Evolutionary conservation across 2,797 vertebrate species (phyloP).

Genomic region (Manis crassicaudata): DNA sequence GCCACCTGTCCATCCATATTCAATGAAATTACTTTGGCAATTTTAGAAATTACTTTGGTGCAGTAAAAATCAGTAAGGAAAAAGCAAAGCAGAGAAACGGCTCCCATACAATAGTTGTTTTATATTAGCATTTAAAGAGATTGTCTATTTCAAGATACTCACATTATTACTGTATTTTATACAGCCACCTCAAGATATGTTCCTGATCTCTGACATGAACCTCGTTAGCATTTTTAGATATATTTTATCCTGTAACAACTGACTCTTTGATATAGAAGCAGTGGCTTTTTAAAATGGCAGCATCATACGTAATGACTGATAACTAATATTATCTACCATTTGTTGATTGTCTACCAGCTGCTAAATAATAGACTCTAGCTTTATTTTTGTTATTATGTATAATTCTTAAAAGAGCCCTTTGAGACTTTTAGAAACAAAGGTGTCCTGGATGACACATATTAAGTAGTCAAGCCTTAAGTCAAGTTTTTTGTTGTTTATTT

Average conservation of each 20-base stretch:
- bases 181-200: neutral
- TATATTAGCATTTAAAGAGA: slow-evolving; percentile 21
- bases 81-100: neutral
- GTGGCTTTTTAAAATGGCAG: neutral
- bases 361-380: neutral
- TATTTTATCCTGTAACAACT: slow-evolving; percentile 24
- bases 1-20: neutral
- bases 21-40: neutral
- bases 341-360: neutral
- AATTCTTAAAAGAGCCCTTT: neutral
- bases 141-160: slow-evolving; percentile 8
- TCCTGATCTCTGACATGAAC: slow-evolving; percentile 23
- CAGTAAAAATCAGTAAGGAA: neutral
- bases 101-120: neutral
- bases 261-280: neutral
- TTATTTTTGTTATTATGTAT: neutral
- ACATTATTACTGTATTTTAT: neutral
- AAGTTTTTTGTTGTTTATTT: neutral
- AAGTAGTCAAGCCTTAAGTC: neutral
- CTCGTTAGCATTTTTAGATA: slow-evolving; percentile 23
- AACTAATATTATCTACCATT: neutral
- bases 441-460: neutral
- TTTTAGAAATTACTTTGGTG: neutral
- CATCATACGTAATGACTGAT: neutral
- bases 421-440: neutral